phyloP scores from a whole-genome alignment of 2,113 vertebrate genomes.

The Petroica traversi region DNA sequence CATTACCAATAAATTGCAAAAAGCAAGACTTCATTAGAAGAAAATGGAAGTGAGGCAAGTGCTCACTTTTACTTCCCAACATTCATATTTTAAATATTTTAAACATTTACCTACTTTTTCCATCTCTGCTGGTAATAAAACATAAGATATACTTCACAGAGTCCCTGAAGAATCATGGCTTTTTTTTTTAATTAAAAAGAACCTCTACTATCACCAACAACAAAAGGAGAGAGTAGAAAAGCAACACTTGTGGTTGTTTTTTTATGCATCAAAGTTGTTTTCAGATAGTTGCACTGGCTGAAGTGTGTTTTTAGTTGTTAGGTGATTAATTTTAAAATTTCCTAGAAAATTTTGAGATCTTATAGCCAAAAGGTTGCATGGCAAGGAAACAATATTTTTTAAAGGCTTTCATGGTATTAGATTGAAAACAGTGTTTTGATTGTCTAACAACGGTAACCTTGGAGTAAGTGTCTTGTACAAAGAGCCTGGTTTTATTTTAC shows the following conservation, averaged over 20 bases:
- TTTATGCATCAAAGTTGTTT: neutral
- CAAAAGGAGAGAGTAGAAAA: neutral
- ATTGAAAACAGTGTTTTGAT: neutral
- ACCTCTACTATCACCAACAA: neutral
- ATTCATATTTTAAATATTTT: neutral
- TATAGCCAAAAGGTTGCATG: neutral
- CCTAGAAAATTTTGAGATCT: neutral
- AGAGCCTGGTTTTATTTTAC: neutral
- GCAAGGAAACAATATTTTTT: neutral
- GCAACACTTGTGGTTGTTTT: neutral
- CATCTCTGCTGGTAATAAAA: neutral
- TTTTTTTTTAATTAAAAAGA: neutral
- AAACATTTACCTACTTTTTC: neutral
- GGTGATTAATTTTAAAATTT: neutral
- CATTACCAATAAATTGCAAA: neutral
- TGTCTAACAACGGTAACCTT: neutral
- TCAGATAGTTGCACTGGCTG: neutral
- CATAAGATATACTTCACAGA: neutral
- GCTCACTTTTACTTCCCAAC: neutral
- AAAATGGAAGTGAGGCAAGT: neutral
- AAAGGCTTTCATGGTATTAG: neutral
- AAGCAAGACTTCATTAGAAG: neutral
- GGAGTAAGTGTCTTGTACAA: neutral
- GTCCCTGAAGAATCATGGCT: neutral
- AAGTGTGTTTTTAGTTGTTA: neutral